A percentile compares a stretch with the other conserved stretches of the same genome.
Conservation (phyloP, 2,888 invertebrate species). For the Tribolium freemani region DNA sequence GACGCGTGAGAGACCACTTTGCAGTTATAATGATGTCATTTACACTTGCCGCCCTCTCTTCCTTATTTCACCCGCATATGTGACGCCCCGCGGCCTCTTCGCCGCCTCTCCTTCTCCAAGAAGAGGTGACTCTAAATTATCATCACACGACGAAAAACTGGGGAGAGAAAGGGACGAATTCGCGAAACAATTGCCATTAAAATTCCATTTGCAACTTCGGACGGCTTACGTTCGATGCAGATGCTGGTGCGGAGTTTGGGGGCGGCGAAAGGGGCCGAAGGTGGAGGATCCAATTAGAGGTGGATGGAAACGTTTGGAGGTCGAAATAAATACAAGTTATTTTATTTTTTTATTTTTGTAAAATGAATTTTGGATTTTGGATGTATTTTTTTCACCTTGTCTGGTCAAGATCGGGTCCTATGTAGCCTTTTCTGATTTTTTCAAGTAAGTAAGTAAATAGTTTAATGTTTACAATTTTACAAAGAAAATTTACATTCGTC, state of each 20-base stretch:
- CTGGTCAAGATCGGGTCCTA: too few species aligned
- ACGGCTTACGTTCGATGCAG: background rate
- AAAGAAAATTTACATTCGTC: too few species aligned
- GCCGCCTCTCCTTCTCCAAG: constrained; percentile 19
- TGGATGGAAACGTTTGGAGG: too few species aligned
- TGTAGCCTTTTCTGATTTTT: too few species aligned
- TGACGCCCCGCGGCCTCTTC: constrained; percentile 52
- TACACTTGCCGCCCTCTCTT: constrained; percentile 69
- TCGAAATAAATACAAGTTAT: too few species aligned
- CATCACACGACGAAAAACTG: constrained; percentile 36
- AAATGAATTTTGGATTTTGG: too few species aligned
- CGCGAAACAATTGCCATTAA: constrained; percentile 57
- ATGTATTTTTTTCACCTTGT: too few species aligned
- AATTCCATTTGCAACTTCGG: constrained; percentile 54
- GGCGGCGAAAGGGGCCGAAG: background rate
- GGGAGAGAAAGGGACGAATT: constrained; percentile 44
- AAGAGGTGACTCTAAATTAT: constrained; percentile 50
- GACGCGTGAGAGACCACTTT: constrained; percentile 69
- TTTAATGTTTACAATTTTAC: too few species aligned
- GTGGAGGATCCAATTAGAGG: too few species aligned
- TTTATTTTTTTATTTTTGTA: too few species aligned
- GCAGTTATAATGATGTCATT: constrained; percentile 71
- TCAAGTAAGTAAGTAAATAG: too few species aligned
- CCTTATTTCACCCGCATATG: constrained; percentile 66
- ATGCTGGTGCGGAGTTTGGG: background rate